Evolutionary conservation across 2,888 invertebrate genomes (phyloP).

Genomic region (Petrolisthes manimaculis): DNA sequence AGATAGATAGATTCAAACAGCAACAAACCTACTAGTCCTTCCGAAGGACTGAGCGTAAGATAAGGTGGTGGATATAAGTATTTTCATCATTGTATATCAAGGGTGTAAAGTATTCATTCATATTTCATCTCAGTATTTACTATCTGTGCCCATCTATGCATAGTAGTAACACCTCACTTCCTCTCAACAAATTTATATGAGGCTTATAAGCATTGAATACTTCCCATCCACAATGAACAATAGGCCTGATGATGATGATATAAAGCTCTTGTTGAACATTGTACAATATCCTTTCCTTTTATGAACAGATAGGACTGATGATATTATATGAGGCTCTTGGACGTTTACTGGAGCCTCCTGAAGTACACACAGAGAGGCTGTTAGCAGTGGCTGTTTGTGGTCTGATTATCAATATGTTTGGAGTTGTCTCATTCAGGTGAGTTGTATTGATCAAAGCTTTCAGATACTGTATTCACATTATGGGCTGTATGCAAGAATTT

Average conservation of each 20-base stretch:
- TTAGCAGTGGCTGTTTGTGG: slow-evolving; percentile 74
- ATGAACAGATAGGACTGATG: slow-evolving; percentile 70
- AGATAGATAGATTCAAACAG: no score
- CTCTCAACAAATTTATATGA: no score
- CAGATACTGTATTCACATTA: neutral
- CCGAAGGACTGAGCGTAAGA: no score
- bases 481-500: neutral
- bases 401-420: slow-evolving; percentile 74
- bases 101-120: no score
- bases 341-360: slow-evolving; percentile 74
- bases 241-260: neutral
- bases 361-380: slow-evolving; percentile 73
- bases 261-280: neutral
- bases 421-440: slow-evolving; percentile 73
- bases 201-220: no score
- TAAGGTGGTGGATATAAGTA: no score
- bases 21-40: no score
- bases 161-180: no score
- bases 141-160: no score
- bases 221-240: neutral
- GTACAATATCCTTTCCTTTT: neutral
- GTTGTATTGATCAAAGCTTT: slow-evolving; percentile 25
- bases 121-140: no score
- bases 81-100: no score
- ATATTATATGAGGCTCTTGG: slow-evolving; percentile 73